Evolutionary conservation across 1,140 invertebrate species (phyloP).

Genomic region (Pseudomyrmex concolor): DNA sequence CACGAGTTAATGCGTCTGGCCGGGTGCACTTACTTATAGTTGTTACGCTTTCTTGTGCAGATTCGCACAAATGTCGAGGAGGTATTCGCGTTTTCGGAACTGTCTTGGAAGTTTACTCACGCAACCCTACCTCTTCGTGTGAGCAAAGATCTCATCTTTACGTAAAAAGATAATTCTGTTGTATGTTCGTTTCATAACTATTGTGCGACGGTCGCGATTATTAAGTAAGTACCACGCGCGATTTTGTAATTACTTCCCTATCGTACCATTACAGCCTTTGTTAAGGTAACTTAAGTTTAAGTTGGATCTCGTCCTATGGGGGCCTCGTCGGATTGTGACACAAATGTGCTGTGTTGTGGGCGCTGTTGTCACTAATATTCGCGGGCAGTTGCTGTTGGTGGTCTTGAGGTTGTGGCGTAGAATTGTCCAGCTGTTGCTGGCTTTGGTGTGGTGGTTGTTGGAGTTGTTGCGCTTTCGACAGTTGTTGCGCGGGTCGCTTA

Average conservation of each 20-base stretch:
- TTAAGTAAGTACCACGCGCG: conserved; percentile 58
- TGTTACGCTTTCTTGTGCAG: conserved; percentile 18
- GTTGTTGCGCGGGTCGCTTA: conserved; percentile 79
- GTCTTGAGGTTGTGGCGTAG: conserved; percentile 65
- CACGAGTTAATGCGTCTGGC: conserved; percentile 43
- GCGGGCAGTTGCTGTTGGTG: conserved; percentile 76
- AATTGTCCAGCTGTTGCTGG: conserved; percentile 65
- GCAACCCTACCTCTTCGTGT: conserved; percentile 28
- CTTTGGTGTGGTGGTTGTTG: conserved; percentile 56
- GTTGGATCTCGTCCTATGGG: conserved; percentile 81
- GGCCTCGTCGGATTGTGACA: conserved; percentile 84
- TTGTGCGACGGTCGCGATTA: conserved; percentile 47
- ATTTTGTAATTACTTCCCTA: conserved; percentile 69
- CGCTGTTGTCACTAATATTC: conserved; percentile 72
- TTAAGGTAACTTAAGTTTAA: conserved; percentile 84
- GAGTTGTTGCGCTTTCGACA: conserved; percentile 71
- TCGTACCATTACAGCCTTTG: conserved; percentile 82
- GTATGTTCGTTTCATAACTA: conserved; percentile 39
- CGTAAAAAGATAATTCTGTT: conserved; percentile 59
- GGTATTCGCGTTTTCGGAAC: conserved; percentile 64
- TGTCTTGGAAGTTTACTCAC: conserved; percentile 60
- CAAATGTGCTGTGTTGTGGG: conserved; percentile 75
- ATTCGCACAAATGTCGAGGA: conserved; percentile 54
- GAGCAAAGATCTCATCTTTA: conserved; percentile 42
- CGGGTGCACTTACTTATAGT: conserved; percentile 41